Evolutionary conservation across 1,140 invertebrate species (phyloP), one percentile per base, ranked within the genome.

Genomic region (Bombus pascuorum): DNA sequence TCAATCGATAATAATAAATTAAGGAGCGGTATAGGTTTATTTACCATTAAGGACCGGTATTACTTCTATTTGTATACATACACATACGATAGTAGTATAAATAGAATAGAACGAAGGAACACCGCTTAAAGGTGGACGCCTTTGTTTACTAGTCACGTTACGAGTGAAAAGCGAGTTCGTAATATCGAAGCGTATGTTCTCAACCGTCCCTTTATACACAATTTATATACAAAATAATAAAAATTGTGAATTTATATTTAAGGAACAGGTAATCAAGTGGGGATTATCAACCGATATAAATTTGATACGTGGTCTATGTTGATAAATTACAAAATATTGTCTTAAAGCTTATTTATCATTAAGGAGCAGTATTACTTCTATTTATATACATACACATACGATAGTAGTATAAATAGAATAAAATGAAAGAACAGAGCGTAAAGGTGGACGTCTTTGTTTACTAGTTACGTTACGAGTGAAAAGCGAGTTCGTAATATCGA

Each of bases 181-280:
- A 53, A 1, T 1, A 28, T 59, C 28, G 59, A 28, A 28, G 9
- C 10, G 28, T n/a, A n/a, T 28, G 28, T 13, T 1, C 12, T 62
- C 59, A n/a, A n/a, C 0, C 1, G 4, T 62, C 4, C 1, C 28
- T 13, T 4, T 3, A 5, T 13, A 4, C 0, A n/a, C 12, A n/a
- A 62, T n/a, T n/a, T n/a, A 62, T 62, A 10, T 13, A n/a, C 1
- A 47, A 47, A 47, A 18, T 47, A 47, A n/a, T n/a, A n/a, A n/a
- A n/a, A n/a, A n/a, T n/a, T n/a, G n/a, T n/a, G n/a, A n/a, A n/a
- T 28, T 62, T 0, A 13, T n/a, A 13, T 13, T n/a, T 12, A 28
- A 62, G 28, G 28, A 62, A 4, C 10, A 4, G 57, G 3, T 18
- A 47, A 47, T 47, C 47, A 6, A 47, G 5, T 6, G 15, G 1